Conservation (phyloP, 2,797 vertebrate genomes). For the Micropoecilia bifurca region DNA sequence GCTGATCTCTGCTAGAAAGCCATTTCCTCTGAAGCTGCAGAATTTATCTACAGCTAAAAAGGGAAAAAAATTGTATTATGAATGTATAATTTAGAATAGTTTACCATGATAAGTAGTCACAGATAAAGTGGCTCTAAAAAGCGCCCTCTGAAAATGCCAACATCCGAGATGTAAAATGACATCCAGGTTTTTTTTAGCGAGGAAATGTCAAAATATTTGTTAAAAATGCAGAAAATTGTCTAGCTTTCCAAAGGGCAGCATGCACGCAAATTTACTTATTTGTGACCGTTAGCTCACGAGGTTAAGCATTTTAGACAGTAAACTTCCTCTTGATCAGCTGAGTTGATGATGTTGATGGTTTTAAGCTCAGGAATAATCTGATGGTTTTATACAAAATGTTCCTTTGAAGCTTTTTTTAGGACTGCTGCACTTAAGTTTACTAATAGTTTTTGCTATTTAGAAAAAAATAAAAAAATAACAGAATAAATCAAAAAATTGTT, state of each 20-base stretch:
- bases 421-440: not conserved
- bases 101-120: not conserved
- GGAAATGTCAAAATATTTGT: not conserved
- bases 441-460: not conserved
- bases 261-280: not conserved
- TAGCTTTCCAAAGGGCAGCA: not conserved
- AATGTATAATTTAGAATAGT: not conserved
- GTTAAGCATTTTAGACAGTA: not conserved
- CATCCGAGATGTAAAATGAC: not conserved
- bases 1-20: conserved; percentile 82
- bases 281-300: not conserved
- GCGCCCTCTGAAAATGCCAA: not conserved
- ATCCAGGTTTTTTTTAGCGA: not conserved
- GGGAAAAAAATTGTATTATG: not conserved
- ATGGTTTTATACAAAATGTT: too few species aligned
- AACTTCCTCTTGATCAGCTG: conserved; percentile 7
- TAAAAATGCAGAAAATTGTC: not conserved
- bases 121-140: not conserved
- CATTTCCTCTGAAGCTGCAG: conserved; percentile 79
- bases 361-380: not conserved
- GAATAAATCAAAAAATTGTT: not conserved
- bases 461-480: not conserved
- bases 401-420: not conserved
- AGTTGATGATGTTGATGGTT: not conserved
- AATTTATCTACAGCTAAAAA: conserved; percentile 9